These are phyloP conservation scores for Numenius phaeopus DNA, from an alignment of 2,797 vertebrate genomes.

Conservation along the genomic window DNA sequence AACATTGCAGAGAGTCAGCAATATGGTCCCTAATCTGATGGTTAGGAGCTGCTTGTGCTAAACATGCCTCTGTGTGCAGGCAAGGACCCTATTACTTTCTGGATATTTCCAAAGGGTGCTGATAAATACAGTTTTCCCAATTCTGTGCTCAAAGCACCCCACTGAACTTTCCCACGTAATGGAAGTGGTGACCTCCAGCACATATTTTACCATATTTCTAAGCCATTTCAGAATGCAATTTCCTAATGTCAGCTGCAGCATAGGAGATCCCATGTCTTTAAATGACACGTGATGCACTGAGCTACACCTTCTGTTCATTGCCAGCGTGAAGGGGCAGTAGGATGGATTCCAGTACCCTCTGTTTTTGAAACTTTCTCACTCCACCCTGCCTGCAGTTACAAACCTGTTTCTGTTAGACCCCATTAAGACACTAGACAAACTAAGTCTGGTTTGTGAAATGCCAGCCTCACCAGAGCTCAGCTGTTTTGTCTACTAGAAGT, in stretches of 20 bases:
- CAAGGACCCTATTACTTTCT: neutral
- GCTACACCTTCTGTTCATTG: neutral
- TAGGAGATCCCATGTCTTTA: neutral
- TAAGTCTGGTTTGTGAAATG: neutral
- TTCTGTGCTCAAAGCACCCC: neutral
- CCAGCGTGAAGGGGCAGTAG: neutral
- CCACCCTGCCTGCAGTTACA: neutral
- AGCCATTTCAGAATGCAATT: neutral
- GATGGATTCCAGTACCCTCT: neutral
- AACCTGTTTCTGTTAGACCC: neutral
- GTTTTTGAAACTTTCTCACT: neutral
- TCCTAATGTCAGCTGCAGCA: neutral
- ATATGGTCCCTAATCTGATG: neutral
- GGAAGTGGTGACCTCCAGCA: neutral
- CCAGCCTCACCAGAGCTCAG: neutral
- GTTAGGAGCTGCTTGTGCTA: neutral
- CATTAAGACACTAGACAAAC: neutral
- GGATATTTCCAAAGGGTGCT: neutral
- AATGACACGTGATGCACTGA: rapidly evolving
- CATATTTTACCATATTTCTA: neutral
- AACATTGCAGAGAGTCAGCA: neutral
- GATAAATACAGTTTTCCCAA: neutral
- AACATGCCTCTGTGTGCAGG: neutral
- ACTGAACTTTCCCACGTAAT: neutral
- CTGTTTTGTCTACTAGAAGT: neutral